Evolutionary conservation across 2,888 invertebrate genomes (phyloP).

Genomic region (Orthosia gracilis): DNA sequence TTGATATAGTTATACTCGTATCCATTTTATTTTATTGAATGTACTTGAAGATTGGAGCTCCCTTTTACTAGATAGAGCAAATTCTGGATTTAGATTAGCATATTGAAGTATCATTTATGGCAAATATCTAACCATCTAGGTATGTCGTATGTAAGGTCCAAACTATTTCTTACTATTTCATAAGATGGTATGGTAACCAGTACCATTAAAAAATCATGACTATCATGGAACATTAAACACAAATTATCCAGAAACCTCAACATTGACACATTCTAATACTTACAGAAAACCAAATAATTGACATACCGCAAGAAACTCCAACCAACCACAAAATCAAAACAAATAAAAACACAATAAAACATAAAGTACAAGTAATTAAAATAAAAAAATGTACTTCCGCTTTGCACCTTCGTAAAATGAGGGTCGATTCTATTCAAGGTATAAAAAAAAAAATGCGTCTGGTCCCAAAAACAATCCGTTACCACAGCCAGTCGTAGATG

Average conservation of each 20-base stretch:
- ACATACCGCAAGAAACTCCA: conserved; percentile 23
- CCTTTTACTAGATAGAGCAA: too few species aligned
- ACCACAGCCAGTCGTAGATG: conserved; percentile 83
- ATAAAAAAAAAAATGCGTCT: conserved; percentile 37
- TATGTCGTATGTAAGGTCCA: neutral
- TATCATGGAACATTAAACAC: neutral
- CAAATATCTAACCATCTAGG: neutral
- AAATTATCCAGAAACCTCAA: conserved; percentile 6
- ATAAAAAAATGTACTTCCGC: too few species aligned
- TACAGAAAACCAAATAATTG: conserved; percentile 8
- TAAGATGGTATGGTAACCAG: neutral
- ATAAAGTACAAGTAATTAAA: too few species aligned
- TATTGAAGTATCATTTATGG: neutral
- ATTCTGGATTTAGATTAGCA: neutral
- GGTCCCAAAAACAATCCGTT: conserved; percentile 62
- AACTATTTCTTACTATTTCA: neutral
- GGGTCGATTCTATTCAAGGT: neutral
- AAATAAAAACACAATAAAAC: neutral
- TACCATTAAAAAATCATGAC: neutral
- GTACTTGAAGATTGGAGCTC: conserved; percentile 8
- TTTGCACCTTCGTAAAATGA: too few species aligned
- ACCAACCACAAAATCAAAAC: neutral
- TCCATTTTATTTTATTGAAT: neutral
- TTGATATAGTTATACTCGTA: neutral
- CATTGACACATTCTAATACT: conserved; percentile 13